A percentile compares a stretch with the other conserved stretches of the same genome.
Evolutionary conservation across 2,797 vertebrate species (phyloP).

Genomic region (Lycodopsis pacificus): DNA sequence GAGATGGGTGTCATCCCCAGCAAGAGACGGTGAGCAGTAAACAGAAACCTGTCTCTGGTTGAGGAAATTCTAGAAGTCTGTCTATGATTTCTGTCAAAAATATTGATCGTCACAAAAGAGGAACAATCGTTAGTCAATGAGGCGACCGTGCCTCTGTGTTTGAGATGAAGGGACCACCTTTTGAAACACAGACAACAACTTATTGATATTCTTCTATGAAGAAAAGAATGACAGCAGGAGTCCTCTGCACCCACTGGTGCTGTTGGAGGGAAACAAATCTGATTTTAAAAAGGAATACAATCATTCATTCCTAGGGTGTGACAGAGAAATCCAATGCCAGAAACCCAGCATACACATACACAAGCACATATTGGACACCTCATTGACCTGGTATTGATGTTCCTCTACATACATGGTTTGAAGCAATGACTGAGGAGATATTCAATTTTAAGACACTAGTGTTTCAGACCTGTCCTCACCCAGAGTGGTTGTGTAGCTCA

Average conservation of each 20-base stretch:
- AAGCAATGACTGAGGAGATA: neutral
- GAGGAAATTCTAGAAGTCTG: neutral
- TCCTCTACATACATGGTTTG: neutral
- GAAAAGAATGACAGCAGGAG: neutral
- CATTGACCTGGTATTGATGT: neutral
- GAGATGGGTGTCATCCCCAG: conserved; percentile 99
- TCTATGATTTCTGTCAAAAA: neutral
- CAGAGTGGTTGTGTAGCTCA: neutral
- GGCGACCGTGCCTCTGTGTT: neutral
- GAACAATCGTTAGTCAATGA: neutral
- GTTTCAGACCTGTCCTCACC: neutral
- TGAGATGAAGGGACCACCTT: neutral
- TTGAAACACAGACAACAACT: neutral
- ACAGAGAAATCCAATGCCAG: neutral
- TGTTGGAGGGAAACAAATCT: neutral
- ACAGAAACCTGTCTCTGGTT: neutral
- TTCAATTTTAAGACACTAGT: neutral
- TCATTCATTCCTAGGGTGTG: neutral
- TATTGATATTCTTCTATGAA: neutral
- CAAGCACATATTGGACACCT: neutral
- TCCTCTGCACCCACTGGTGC: neutral
- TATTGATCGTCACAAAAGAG: neutral
- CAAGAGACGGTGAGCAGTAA: conserved; percentile 90
- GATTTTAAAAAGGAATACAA: neutral
- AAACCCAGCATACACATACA: neutral